These are phyloP conservation scores for Nomada hirtipes DNA, from an alignment of 2,888 invertebrate species.

Conservation along the genomic window DNA sequence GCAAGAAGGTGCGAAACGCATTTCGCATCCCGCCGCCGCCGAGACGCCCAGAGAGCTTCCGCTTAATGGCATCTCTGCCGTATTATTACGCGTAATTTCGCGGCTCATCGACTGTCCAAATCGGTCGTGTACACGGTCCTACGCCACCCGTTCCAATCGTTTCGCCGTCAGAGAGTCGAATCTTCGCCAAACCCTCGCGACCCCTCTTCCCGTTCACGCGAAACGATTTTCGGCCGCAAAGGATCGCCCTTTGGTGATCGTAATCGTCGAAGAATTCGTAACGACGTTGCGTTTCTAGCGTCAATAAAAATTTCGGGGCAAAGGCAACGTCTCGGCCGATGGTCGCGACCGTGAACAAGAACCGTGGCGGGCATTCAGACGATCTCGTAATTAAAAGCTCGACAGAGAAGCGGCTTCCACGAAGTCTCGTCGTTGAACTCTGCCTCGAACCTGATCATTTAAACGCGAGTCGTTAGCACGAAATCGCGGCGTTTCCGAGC, in stretches of 20 bases:
- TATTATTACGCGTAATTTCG: slow-evolving; percentile 59
- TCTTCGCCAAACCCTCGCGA: background rate
- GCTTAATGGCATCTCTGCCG: slow-evolving; percentile 35
- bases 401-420: slow-evolving; percentile 3
- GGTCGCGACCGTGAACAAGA: background rate
- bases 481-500: slow-evolving; percentile 23
- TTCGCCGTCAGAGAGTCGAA: background rate
- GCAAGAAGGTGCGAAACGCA: slow-evolving; percentile 29
- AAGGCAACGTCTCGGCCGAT: background rate
- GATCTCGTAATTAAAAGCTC: slow-evolving; percentile 27
- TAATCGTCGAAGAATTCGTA: slow-evolving; percentile 12
- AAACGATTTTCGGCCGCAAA: slow-evolving; percentile 35
- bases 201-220: background rate
- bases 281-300: background rate
- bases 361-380: background rate
- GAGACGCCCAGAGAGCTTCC: slow-evolving; percentile 29
- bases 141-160: slow-evolving; percentile 9
- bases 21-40: background rate
- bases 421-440: background rate
- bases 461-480: slow-evolving; percentile 31
- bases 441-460: slow-evolving; percentile 19
- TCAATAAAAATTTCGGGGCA: slow-evolving; percentile 5
- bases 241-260: slow-evolving; percentile 5
- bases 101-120: slow-evolving; percentile 44
- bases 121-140: slow-evolving; percentile 47